phyloP scores from a whole-genome alignment of 2,888 invertebrate species.

The Drosophila robusta region DNA sequence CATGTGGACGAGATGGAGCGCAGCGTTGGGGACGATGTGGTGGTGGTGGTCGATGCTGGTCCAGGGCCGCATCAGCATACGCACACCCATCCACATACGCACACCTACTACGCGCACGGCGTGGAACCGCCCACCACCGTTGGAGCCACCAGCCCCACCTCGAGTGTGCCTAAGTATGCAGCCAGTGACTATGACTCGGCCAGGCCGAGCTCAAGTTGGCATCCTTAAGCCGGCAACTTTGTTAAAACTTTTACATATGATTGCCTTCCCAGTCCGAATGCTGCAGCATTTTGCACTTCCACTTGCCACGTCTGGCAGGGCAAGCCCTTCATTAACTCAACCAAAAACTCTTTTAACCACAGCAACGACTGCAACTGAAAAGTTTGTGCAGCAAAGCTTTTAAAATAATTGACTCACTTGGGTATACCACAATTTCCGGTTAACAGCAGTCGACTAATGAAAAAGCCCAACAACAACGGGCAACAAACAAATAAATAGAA shows the following conservation, averaged over 20 bases:
- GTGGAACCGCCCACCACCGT: slow-evolving; percentile 52
- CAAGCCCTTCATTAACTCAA: slow-evolving; percentile 67
- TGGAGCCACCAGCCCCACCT: slow-evolving; percentile 57
- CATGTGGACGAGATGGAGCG: slow-evolving; percentile 61
- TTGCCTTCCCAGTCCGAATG: slow-evolving; percentile 6
- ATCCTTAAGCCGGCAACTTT: slow-evolving; percentile 53
- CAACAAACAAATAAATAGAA: slow-evolving; percentile 17
- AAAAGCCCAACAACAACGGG: slow-evolving; percentile 51
- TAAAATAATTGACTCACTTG: slow-evolving; percentile 82
- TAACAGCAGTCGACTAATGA: slow-evolving; percentile 76
- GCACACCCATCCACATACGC: slow-evolving; percentile 62
- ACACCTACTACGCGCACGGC: slow-evolving; percentile 71
- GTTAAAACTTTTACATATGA: slow-evolving; percentile 47
- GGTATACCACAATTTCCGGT: slow-evolving; percentile 79
- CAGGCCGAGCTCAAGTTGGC: slow-evolving; percentile 52
- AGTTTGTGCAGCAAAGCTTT: slow-evolving; percentile 79
- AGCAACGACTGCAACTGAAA: slow-evolving; percentile 48
- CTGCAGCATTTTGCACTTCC: neutral
- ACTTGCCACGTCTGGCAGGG: slow-evolving; percentile 1
- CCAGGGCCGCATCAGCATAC: slow-evolving; percentile 53
- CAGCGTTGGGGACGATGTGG: slow-evolving; percentile 78
- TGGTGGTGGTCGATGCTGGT: slow-evolving; percentile 79
- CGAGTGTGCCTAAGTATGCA: slow-evolving; percentile 63
- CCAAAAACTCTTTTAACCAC: slow-evolving; percentile 62
- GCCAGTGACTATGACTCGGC: slow-evolving; percentile 36